A percentile compares a stretch with the other conserved stretches of the same genome.
Conservation (phyloP, 2,797 vertebrate genomes). For the Chaunax sp. region DNA sequence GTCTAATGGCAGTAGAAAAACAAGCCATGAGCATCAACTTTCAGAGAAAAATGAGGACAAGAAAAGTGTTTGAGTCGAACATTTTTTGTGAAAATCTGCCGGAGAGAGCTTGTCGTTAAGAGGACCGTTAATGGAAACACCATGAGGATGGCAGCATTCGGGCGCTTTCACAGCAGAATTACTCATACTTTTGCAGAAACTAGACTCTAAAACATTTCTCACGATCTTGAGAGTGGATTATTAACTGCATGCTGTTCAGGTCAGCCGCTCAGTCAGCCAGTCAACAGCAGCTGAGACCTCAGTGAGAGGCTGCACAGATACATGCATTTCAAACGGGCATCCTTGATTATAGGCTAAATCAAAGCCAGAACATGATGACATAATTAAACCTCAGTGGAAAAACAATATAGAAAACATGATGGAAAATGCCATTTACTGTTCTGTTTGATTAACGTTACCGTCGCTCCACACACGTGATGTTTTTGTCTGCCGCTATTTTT, state of each 20-base stretch:
- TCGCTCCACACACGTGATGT: too few species aligned
- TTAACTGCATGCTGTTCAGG: conserved; percentile 37
- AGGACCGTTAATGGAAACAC: conserved; percentile 37
- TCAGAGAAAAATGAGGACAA: background rate
- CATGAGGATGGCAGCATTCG: conserved; percentile 1
- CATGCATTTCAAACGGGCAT: conserved; percentile 7
- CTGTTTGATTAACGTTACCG: too few species aligned
- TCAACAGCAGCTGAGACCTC: conserved; percentile 50
- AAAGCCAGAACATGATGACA: background rate
- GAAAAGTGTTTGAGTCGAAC: too few species aligned
- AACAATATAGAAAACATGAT: background rate
- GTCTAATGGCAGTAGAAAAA: background rate
- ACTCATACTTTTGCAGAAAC: conserved; percentile 52
- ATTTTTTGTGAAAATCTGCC: background rate
- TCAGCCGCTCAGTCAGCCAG: conserved; percentile 36
- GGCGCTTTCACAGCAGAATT: conserved; percentile 29
- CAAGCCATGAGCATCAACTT: background rate
- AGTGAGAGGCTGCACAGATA: conserved; percentile 26
- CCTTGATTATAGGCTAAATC: background rate
- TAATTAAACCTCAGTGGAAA: too few species aligned
- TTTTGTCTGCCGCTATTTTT: too few species aligned
- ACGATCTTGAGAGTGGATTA: conserved; percentile 54
- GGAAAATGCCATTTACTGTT: background rate
- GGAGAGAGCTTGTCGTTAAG: conserved; percentile 11
- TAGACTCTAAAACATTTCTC: conserved; percentile 47